Evolutionary conservation across 2,797 vertebrate genomes (phyloP), one percentile per base, ranked within the genome.

Genomic region (Dromococcyx pavoninus): DNA sequence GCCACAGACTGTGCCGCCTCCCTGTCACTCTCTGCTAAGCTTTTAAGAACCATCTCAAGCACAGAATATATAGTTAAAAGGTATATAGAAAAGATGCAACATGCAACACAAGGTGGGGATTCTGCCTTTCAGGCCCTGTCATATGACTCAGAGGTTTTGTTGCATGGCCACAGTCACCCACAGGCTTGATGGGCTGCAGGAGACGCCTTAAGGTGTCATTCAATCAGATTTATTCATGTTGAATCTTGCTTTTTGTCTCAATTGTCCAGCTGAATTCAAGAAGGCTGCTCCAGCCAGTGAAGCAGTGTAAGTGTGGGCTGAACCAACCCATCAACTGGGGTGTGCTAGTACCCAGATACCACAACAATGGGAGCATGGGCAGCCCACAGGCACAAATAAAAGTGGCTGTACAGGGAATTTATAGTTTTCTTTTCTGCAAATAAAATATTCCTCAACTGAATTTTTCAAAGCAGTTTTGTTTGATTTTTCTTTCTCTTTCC

Each of bases 401-500:
- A 76, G 28, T 3, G 8, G 16, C 57, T 46, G 10, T 4, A 14
- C 8, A 61, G 19, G 10, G 32, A 80, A 46, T 8, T 44, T 25
- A 14, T 0, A 35, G 41, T 16, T 78, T 17, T 64, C 10, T 50
- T 44, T 61, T 30, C 48, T 70, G 51, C 44, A 35, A 10, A 35
- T 50, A 75, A 80, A 46, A 71, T 32, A 51, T 10, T 57, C 56
- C 54, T 65, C 18, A 35, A 0, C 5, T 30, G 28, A 13, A 11
- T 39, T 91, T 85, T 76, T 53, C 64, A 60, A 28, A 60, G 24
- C 33, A 72, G 32, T 9, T 66, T 83, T 64, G n/a, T 60, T 62
- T 79, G 78, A 39, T 48, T 85, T 89, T 65, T 50, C 60, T 71
- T 57, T 64, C 79, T 89, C 72, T 83, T 67, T 84, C 71, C 58